A percentile compares a stretch with the other conserved stretches of the same genome.
phyloP scores from a whole-genome alignment of 2,113 vertebrate species.

The Paramisgurnus dabryanus region DNA sequence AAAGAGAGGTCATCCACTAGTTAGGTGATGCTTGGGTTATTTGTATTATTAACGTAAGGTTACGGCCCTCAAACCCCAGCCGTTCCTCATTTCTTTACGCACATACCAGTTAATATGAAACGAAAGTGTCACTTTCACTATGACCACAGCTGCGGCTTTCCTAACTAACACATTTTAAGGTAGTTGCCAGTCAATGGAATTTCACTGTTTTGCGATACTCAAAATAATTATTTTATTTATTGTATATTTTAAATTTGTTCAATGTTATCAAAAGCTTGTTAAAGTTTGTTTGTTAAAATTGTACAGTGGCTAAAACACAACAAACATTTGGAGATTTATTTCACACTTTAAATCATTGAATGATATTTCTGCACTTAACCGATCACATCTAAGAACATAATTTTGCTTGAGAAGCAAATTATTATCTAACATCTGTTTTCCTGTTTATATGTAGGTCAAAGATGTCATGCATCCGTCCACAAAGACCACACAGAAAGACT shows the following conservation, averaged over 20 bases:
- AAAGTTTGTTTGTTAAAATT: too few relatives aligned
- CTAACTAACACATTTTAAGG: not conserved
- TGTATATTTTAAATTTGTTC: too few relatives aligned
- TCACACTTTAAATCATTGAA: too few relatives aligned
- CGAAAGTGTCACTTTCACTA: not conserved
- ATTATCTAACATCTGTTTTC: not conserved
- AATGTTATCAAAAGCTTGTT: too few relatives aligned
- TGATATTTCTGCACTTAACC: too few relatives aligned
- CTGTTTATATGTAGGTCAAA: not conserved
- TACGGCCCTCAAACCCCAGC: not conserved
- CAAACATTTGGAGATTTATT: too few relatives aligned
- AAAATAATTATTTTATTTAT: too few relatives aligned
- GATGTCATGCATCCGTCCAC: conserved; percentile 18
- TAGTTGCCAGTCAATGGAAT: not conserved
- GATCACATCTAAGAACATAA: too few relatives aligned
- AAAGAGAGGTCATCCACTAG: too few relatives aligned
- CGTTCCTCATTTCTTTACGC: not conserved
- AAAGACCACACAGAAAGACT: not conserved
- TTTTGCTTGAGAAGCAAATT: not conserved
- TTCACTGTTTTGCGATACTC: too few relatives aligned
- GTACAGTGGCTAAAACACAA: too few relatives aligned
- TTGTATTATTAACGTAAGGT: not conserved
- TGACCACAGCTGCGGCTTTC: not conserved
- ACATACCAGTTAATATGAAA: not conserved
- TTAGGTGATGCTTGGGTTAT: not conserved